Evolutionary conservation across 64 coral and sea anemone genomes (phyloP).

Genomic region (Pocillopora damicornis): DNA sequence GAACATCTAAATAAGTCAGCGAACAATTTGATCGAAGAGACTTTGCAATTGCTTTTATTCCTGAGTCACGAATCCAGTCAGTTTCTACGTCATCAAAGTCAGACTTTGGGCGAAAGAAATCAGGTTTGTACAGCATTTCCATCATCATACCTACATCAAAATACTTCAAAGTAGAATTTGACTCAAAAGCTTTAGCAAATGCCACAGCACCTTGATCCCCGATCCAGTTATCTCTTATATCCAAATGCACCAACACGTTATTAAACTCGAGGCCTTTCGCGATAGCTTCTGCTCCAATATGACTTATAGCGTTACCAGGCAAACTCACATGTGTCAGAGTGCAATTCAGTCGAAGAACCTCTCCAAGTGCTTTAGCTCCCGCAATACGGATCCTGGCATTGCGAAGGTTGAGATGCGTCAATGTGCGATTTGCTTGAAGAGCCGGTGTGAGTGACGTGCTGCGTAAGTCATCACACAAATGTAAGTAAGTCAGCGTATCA

Average conservation of each 20-base stretch:
- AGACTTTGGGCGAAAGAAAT: not conserved
- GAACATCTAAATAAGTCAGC: not conserved
- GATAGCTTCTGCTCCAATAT: not conserved
- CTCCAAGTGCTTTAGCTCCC: not conserved
- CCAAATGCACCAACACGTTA: not conserved
- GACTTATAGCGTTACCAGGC: not conserved
- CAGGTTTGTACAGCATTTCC: not conserved
- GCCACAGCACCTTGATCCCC: not conserved
- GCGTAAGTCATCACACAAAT: not conserved
- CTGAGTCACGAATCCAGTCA: not conserved
- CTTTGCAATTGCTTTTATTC: not conserved
- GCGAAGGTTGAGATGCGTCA: not conserved
- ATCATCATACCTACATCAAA: not conserved
- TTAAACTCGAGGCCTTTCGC: not conserved
- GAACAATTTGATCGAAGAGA: not conserved
- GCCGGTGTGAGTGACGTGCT: not conserved
- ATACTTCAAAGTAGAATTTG: not conserved
- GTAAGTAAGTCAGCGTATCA: not conserved
- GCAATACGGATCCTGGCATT: not conserved
- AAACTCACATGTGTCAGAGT: not conserved
- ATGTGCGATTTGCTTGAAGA: not conserved
- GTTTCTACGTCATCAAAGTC: not conserved
- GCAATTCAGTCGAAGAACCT: not conserved
- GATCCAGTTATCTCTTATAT: not conserved
- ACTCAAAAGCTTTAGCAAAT: not conserved